Evolutionary conservation across 2,888 invertebrate species (phyloP), one percentile per base, ranked within the genome.

Genomic region (Diarsia dahlii): DNA sequence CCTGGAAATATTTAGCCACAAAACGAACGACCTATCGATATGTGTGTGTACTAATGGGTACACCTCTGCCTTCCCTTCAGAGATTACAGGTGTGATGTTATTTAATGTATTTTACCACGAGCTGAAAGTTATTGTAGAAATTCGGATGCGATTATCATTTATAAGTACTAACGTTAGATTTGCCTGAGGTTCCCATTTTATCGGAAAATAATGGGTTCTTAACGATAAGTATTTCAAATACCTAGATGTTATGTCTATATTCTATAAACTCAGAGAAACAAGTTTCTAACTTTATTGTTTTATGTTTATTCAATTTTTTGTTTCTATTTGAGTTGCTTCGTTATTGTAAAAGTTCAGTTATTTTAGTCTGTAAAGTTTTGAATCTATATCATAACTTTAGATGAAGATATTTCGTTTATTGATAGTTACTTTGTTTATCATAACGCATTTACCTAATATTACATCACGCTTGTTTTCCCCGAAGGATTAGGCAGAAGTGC

Each of bases 361-460:
- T 5, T n/a, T 52, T 69, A n/a, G 45, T 54, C 45, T 8, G 54
- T 8, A 18, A 71, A 71, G 71, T 71, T 71, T 71, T n/a, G 15
- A 70, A 28, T 46, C 12, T 12, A 54, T 45, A 45, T 10, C 3
- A 45, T 2, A 15, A 20, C 15, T 50, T 54, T 54, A 15, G 39
- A n/a, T 39, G 18, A 34, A 15, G 23, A 39, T 8, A 8, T 39
- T 39, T 5, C 8, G 8, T 39, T 39, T 39, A 8, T 39, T 39
- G 39, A 8, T 8, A 39, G 39, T 39, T 39, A 39, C 8, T 39
- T 39, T 39, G 39, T 39, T 39, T 8, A 39, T 39, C 39, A 39
- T 39, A 8, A 39, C 39, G 39, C 39, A 28, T 28, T 28, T 28
- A 28, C 28, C 28, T 28, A 28, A 28, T 28, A 28, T 1, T 28